These are phyloP conservation scores for Henricia sp. DNA, from an alignment of 53 echinoderm and acorn worm species.

Conservation along the genomic window DNA sequence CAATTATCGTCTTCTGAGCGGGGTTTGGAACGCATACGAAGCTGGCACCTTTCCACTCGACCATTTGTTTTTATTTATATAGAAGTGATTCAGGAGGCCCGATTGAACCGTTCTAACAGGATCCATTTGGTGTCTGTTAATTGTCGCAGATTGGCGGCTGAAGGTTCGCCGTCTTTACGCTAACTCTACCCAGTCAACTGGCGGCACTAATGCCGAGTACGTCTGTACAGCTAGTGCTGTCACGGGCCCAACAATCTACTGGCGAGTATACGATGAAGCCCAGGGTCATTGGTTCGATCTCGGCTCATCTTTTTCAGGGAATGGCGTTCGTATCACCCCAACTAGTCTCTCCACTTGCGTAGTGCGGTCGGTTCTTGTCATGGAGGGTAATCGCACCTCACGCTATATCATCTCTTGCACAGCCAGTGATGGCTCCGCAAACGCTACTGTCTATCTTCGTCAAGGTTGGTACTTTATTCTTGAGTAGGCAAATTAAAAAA, in stretches of 20 bases:
- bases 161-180: neutral
- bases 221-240: slow-evolving; percentile 6
- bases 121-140: too few relatives aligned
- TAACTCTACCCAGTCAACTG: neutral
- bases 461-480: slow-evolving; percentile 2
- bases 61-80: neutral
- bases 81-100: neutral
- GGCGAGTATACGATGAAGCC: neutral
- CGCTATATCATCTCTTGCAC: slow-evolving; percentile 16
- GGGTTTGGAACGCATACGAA: neutral
- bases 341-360: slow-evolving; percentile 1
- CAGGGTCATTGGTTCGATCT: neutral
- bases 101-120: too few relatives aligned
- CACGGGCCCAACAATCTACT: neutral
- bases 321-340: neutral
- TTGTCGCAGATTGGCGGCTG: slow-evolving; percentile 4
- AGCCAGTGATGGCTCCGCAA: neutral
- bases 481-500: too few relatives aligned
- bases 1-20: too few relatives aligned
- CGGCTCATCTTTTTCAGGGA: neutral
- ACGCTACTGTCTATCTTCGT: neutral
- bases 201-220: neutral
- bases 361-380: neutral
- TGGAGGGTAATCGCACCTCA: neutral
- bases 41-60: neutral